Evolutionary conservation across 2,797 vertebrate genomes (phyloP).

Genomic region (Tiaroga cobitis): DNA sequence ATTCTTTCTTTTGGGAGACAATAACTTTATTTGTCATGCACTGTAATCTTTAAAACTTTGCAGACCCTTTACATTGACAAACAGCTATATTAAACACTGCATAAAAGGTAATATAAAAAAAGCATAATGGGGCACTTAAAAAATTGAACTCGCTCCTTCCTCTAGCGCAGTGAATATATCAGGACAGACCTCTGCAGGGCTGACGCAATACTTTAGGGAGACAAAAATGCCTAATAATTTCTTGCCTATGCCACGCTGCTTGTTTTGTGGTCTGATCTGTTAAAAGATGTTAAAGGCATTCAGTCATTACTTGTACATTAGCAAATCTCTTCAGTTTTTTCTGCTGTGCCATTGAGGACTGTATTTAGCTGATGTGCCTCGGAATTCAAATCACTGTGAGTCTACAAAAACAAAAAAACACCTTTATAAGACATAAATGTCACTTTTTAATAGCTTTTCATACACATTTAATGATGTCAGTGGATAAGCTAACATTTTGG

Average conservation of each 20-base stretch:
- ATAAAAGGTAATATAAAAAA: neutral
- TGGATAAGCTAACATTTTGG: neutral
- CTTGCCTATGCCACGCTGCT: slow-evolving; percentile 22
- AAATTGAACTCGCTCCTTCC: slow-evolving; percentile 7
- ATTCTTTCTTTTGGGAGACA: neutral
- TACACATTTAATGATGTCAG: neutral
- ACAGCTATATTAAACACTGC: neutral
- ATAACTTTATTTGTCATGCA: neutral
- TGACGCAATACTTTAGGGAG: slow-evolving; percentile 61
- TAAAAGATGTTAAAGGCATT: slow-evolving; percentile 9
- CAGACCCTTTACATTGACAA: neutral
- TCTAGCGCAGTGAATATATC: slow-evolving; percentile 61
- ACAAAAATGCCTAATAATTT: slow-evolving; percentile 49
- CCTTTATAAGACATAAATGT: neutral
- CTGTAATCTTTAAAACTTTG: neutral
- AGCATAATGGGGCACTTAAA: neutral
- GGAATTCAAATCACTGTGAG: slow-evolving; percentile 32
- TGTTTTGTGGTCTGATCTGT: slow-evolving; percentile 18
- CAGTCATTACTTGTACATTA: slow-evolving; percentile 5
- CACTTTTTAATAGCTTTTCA: neutral
- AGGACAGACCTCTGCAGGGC: slow-evolving; percentile 69
- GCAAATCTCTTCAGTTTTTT: neutral
- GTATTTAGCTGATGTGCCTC: slow-evolving; percentile 30
- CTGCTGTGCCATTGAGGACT: slow-evolving; percentile 13
- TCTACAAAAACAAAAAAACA: slow-evolving; percentile 16